These are phyloP conservation scores for Caenorhabditis sp. DNA, from an alignment of 2,888 invertebrate genomes.

Conservation along the genomic window DNA sequence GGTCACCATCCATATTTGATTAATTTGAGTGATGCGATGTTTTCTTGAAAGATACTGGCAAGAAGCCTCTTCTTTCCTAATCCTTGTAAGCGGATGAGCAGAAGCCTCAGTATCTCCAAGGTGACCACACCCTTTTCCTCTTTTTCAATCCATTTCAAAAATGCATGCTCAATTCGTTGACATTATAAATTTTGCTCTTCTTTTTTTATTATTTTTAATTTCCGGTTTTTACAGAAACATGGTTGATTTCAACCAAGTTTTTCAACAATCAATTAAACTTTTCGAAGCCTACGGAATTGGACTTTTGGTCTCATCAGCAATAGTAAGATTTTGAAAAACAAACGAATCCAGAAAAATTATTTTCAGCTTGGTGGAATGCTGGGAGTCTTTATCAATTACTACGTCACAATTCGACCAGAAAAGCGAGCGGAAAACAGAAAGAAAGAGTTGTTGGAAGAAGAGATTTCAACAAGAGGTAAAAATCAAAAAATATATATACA, in stretches of 20 bases:
- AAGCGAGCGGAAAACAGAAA: neutral
- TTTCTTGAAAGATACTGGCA: neutral
- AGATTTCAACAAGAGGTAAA: constrained; percentile 2
- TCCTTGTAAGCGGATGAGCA: neutral
- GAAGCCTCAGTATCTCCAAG: neutral
- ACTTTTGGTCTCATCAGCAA: neutral
- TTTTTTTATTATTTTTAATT: too few relatives aligned
- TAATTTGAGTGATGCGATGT: neutral
- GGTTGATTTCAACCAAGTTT: neutral
- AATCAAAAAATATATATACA: neutral
- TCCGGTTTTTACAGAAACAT: neutral
- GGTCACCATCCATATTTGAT: neutral
- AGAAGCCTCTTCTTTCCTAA: neutral
- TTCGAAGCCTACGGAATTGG: neutral
- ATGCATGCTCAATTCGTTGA: too few relatives aligned
- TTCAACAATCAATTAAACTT: neutral
- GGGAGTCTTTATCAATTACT: constrained; percentile 6
- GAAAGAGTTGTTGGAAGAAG: neutral
- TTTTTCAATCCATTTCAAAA: too few relatives aligned
- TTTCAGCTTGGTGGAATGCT: constrained; percentile 5
- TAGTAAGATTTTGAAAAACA: neutral
- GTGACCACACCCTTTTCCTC: neutral
- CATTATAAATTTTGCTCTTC: too few relatives aligned
- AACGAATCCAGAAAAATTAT: neutral
- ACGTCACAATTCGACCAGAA: neutral